Evolutionary conservation across 2,888 invertebrate species (phyloP), one percentile per base, ranked within the genome.

Genomic region (Limnephilus lunatus): DNA sequence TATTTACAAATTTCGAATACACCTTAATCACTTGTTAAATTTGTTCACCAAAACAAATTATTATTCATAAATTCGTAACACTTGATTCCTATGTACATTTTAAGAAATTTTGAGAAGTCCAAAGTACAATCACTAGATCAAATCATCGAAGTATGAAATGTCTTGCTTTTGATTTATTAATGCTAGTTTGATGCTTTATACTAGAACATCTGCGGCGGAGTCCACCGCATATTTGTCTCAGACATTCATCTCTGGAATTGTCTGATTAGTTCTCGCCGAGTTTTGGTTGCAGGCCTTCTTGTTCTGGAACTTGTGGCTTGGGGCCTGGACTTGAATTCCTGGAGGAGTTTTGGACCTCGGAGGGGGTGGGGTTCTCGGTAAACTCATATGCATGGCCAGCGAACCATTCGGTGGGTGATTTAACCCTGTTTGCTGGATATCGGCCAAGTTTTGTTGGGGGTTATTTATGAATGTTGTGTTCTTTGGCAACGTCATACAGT

Each of bases 231-330:
- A 91, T 90, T 93, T 96, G 94, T 96, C 96, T 98, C 98, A 98
- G 97, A 98, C 98, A 94, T 98, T 97, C 98, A 98, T 98, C 95
- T 98, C 98, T 93, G 98, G 98, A 96, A 98, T 98, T 31, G 98
- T 98, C 95, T 98, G 98, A 85, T 98, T 98, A 94, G 98, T 97
- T 94, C 97, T 95, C 14, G 96, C 95, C 93, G 95, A 96, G 95
- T 97, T 97, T 94, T 95, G 96, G 95, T 97, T 97, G 86, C 95
- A 68, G 53, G 53, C 95, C 92, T 93, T 93, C 48, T 91, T 92
- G 53, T 91, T 91, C 15, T 89, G 80, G 82, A 90, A 93, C 19
- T 95, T 94, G 94, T 95, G 96, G 94, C 96, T 95, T 0, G 95
- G 95, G 35, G 44, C 53, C 1, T 95, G 95, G 30, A 89, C 80